phyloP scores from a whole-genome alignment of 1,140 invertebrate species.

The Aphelinus atriplicis region DNA sequence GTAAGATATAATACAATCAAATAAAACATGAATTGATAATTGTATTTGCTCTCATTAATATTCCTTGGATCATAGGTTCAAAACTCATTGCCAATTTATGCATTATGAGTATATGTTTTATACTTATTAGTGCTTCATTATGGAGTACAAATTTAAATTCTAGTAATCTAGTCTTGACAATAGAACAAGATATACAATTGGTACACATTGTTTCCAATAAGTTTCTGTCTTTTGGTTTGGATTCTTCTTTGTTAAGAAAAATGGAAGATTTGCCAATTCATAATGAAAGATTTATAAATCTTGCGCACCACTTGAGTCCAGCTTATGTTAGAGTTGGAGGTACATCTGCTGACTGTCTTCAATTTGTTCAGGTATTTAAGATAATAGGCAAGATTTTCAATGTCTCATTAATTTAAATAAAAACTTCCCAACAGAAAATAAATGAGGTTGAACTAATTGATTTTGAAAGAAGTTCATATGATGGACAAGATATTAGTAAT shows the following conservation, averaged over 20 bases:
- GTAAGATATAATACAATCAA: no score
- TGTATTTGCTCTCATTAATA: no score
- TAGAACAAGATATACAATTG: slow-evolving; percentile 36
- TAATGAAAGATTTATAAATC: slow-evolving; percentile 63
- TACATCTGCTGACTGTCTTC: slow-evolving; percentile 73
- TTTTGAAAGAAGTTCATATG: not conserved
- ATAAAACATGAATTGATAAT: no score
- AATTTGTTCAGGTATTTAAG: slow-evolving; percentile 64
- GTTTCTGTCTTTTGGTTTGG: slow-evolving; percentile 63
- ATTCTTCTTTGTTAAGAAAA: slow-evolving; percentile 56
- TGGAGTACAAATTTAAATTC: no score
- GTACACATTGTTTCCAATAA: slow-evolving; percentile 51
- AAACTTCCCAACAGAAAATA: not conserved
- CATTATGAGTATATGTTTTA: no score
- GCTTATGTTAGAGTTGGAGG: slow-evolving; percentile 74
- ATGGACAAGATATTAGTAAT: slow-evolving; percentile 43
- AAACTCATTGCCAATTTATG: no score
- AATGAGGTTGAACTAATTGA: no score
- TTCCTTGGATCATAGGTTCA: no score
- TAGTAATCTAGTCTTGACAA: not conserved
- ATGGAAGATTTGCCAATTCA: slow-evolving; percentile 52
- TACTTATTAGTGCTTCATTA: no score
- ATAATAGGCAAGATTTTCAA: no score
- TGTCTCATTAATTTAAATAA: slow-evolving; percentile 2
- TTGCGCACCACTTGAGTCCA: slow-evolving; percentile 69